These are phyloP conservation scores for Exaiptasia diaphana DNA, from an alignment of 64 coral and sea anemone genomes.

Conservation along the genomic window DNA sequence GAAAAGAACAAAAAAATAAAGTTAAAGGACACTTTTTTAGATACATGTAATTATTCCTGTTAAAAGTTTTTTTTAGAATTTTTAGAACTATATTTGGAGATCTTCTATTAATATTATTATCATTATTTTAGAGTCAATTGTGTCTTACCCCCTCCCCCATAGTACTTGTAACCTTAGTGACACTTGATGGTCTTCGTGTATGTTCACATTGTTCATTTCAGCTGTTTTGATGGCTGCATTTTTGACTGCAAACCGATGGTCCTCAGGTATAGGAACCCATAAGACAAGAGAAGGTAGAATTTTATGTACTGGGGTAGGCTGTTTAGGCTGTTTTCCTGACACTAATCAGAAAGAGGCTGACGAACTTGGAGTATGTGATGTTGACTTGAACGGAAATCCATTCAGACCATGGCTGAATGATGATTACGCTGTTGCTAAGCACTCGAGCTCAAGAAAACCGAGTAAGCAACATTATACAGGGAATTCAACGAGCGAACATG, in stretches of 20 bases:
- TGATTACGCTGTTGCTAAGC: constrained; percentile 30
- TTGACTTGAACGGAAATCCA: constrained; percentile 1
- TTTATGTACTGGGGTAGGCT: constrained; percentile 84
- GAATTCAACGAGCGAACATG: too few species aligned
- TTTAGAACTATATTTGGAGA: too few species aligned
- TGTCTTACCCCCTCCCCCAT: not conserved
- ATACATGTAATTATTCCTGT: too few species aligned
- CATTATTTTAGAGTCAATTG: too few species aligned
- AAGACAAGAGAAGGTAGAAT: constrained; percentile 90
- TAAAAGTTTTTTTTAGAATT: too few species aligned
- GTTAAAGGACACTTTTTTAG: too few species aligned
- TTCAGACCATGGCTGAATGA: constrained; percentile 60
- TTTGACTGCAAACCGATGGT: constrained; percentile 79
- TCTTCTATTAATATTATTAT: too few species aligned
- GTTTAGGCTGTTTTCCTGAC: constrained; percentile 87
- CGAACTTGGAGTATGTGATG: constrained; percentile 67
- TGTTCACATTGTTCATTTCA: not conserved
- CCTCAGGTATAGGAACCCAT: constrained; percentile 75
- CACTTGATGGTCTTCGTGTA: not conserved
- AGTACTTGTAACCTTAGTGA: not conserved
- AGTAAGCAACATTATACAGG: too few species aligned
- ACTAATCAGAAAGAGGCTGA: constrained; percentile 36
- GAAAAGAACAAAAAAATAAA: not conserved
- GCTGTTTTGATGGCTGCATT: constrained; percentile 70
- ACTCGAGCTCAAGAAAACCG: too few species aligned